phyloP scores from a whole-genome alignment of 2,888 invertebrate species.

The Tinea pellionella region DNA sequence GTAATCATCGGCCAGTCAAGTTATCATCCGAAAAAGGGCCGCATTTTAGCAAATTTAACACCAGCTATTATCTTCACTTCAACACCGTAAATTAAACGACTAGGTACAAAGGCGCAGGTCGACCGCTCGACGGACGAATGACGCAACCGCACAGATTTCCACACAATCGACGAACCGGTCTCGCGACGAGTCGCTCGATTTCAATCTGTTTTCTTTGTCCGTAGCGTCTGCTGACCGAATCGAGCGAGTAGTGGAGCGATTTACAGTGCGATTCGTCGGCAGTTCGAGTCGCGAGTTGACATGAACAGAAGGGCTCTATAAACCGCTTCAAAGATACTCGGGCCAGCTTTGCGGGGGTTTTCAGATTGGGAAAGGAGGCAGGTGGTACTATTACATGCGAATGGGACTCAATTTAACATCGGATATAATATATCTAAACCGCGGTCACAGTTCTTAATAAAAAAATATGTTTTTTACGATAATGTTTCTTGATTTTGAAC shows the following conservation, averaged over 20 bases:
- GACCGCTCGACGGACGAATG: constrained; percentile 33
- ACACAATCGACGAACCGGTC: constrained; percentile 19
- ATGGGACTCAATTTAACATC: constrained; percentile 40
- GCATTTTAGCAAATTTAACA: constrained; percentile 52
- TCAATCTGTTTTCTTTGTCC: constrained; percentile 64
- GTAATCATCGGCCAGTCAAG: background rate
- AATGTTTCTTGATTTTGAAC: background rate
- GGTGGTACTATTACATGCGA: constrained; percentile 27
- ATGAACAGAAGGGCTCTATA: constrained; percentile 33
- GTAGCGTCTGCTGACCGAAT: constrained; percentile 19
- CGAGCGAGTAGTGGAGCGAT: constrained; percentile 24
- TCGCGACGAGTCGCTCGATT: constrained; percentile 31
- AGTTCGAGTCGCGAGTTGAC: constrained; percentile 28
- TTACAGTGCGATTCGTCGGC: constrained; percentile 15
- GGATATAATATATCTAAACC: background rate
- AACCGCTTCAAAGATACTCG: constrained; percentile 34
- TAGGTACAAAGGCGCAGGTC: constrained; percentile 32
- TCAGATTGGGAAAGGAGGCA: constrained; percentile 17
- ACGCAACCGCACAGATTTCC: constrained; percentile 22
- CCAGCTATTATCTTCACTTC: constrained; percentile 56
- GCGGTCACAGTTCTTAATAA: background rate
- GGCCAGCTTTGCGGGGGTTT: constrained; percentile 24
- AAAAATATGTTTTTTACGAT: background rate
- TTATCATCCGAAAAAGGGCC: constrained; percentile 21
- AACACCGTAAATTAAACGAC: constrained; percentile 60